Conservation (phyloP, 1,140 invertebrate species). For the Teleogryllus occipitalis region DNA sequence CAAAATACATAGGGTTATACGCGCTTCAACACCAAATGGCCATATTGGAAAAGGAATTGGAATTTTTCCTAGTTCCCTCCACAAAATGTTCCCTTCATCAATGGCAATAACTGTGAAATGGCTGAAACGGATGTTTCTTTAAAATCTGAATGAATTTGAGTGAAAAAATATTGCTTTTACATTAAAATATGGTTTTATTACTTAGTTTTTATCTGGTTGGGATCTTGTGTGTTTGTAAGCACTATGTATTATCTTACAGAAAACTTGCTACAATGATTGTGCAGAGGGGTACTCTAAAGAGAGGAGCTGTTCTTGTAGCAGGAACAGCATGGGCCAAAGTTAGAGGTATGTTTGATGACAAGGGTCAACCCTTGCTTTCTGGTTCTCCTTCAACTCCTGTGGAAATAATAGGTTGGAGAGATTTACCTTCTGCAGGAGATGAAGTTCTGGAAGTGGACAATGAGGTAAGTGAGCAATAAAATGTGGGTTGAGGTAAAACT, state of each 20-base stretch:
- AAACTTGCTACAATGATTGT: slow-evolving; percentile 84
- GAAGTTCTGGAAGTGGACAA: slow-evolving; percentile 71
- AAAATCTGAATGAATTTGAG: too few species aligned
- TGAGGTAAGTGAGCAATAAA: slow-evolving; percentile 42
- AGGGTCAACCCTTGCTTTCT: slow-evolving; percentile 53
- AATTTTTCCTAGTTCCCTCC: too few species aligned
- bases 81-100: too few species aligned
- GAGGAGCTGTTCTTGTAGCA: slow-evolving; percentile 73
- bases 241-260: slow-evolving; percentile 37
- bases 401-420: slow-evolving; percentile 82
- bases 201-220: neutral
- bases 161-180: too few species aligned
- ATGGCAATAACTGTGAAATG: too few species aligned
- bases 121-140: too few species aligned
- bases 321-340: slow-evolving; percentile 79
- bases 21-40: too few species aligned
- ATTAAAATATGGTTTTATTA: neutral
- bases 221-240: neutral
- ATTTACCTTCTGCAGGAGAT: slow-evolving; percentile 80
- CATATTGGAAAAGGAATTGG: too few species aligned
- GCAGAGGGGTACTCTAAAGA: slow-evolving; percentile 79
- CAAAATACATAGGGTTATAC: too few species aligned
- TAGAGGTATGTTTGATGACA: slow-evolving; percentile 73
- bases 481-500: too few species aligned
- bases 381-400: slow-evolving; percentile 76